Conservation (phyloP, 2,113 vertebrate genomes). For the Equus quagga region DNA sequence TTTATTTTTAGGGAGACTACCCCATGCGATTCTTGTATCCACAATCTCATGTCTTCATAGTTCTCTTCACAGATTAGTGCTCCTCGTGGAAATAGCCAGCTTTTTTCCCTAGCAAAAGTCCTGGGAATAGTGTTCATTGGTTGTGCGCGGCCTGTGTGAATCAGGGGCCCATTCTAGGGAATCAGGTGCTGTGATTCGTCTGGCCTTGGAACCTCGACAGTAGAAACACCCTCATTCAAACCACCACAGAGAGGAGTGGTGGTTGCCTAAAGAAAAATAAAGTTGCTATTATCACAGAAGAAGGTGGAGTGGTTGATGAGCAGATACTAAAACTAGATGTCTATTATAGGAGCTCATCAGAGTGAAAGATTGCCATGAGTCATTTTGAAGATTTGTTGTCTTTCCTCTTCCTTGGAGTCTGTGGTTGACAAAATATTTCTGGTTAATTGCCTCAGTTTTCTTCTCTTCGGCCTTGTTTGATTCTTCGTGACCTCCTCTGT, state of each 20-base stretch:
- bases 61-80: background rate
- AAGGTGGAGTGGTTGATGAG: background rate
- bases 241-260: background rate
- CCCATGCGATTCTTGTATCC: background rate
- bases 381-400: constrained; percentile 11
- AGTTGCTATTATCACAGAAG: background rate
- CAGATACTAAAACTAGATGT: background rate
- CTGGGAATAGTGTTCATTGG: background rate
- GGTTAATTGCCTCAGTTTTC: background rate
- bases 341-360: background rate
- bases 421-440: constrained; percentile 20
- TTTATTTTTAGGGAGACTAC: background rate
- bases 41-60: background rate
- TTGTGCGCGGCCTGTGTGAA: background rate
- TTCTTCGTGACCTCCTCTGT: background rate
- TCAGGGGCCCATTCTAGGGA: background rate
- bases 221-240: background rate
- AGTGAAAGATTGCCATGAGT: background rate
- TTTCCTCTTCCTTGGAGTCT: constrained; percentile 8
- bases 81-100: background rate
- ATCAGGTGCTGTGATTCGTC: background rate
- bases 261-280: background rate
- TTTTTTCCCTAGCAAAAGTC: background rate
- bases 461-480: background rate
- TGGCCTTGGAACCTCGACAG: background rate